Base-by-base conservation (phyloP, 2,113 vertebrate species). In the Ptyas mucosa region DNA sequence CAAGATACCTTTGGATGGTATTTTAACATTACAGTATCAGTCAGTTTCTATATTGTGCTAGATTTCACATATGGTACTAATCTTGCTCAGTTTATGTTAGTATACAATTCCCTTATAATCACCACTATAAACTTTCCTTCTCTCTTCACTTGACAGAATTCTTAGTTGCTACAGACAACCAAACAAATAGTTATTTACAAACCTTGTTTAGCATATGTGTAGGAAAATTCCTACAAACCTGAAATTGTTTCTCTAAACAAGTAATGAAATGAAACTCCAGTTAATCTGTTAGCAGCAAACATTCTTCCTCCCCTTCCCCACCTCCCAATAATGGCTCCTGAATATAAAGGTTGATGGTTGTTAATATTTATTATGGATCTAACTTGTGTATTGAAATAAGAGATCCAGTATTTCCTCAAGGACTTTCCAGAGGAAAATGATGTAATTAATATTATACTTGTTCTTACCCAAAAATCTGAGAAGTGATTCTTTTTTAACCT, bases 401-500 rank as follows among this genome's bases (percentile, higher is more conserved):
- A 26, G 3, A 87, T 26, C 24, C 46, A 18, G 49, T 52, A 39
- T 14, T 43, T 89, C 88, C 88, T 95, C 0, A 0, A 95, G 91
- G 54, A 94, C 88, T 87, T 96, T 34, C 11, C 20, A 90, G 94
- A 88, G 89, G 94, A 93, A 97, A 96, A 94, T 75, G 94, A 91
- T 97, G 95, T 96, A 95, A 97, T 96, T 96, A 81, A 81, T 81
- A 81, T 20, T 20, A 39, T 39, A 81, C 18, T 21, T 81, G 34
- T 43, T 43, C 34, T 81, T 81, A 43, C 34, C 34, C 34, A 21
- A 81, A 39, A 81, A 43, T 34, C 75, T 43, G 75, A 81, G 34
- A 81, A 81, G 34, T 81, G 34, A 81, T 95, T 96, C 91, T 94
- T 94, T 93, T 93, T 93, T 88, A 96, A 97, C 93, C 93, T 93